Conservation (phyloP, 2,797 vertebrate genomes). For the Smutsia gigantea region DNA sequence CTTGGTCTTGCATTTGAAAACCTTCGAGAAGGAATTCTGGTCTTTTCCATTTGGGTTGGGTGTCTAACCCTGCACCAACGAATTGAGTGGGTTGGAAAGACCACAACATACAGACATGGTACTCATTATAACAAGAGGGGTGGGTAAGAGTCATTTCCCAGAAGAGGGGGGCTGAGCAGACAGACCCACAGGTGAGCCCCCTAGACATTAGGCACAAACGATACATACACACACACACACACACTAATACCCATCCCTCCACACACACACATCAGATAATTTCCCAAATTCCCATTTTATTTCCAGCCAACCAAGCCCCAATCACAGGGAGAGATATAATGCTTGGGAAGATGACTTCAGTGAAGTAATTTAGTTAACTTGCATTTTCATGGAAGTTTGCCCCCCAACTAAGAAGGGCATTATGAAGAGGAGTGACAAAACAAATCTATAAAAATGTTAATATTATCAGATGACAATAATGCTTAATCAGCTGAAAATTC, state of each 20-base stretch:
- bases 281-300: background rate
- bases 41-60: background rate
- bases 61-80: background rate
- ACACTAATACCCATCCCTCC: background rate
- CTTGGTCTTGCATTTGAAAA: slow-evolving; percentile 1
- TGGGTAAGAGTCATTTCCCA: background rate
- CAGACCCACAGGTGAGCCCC: background rate
- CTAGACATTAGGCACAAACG: background rate
- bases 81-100: background rate
- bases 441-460: background rate
- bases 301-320: background rate
- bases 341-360: background rate
- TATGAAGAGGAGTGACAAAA: background rate
- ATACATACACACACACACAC: background rate
- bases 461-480: slow-evolving; percentile 33
- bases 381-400: background rate
- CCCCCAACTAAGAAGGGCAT: background rate
- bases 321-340: background rate
- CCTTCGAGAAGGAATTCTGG: background rate
- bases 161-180: background rate
- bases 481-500: background rate
- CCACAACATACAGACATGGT: background rate
- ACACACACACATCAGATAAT: background rate
- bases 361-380: background rate
- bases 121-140: background rate